Conservation (phyloP, 2,113 vertebrate genomes). For the Tor tambroides region DNA sequence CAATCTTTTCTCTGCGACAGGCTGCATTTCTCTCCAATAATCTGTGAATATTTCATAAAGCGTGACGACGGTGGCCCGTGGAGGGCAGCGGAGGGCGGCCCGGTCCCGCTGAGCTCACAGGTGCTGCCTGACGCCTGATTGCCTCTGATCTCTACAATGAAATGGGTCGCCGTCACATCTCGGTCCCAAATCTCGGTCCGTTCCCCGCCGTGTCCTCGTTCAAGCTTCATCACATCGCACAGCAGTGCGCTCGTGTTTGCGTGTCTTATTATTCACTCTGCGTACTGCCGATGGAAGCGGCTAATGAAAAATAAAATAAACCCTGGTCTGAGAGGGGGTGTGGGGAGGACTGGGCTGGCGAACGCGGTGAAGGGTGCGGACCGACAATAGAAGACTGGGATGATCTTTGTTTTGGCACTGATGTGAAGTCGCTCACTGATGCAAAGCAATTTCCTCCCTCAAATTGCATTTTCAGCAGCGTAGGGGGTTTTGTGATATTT, state of each 20-base stretch:
- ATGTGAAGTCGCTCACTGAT: conserved; percentile 26
- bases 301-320: conserved; percentile 38
- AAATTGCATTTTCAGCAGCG: conserved; percentile 34
- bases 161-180: neutral
- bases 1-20: neutral
- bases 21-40: conserved; percentile 26
- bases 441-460: conserved; percentile 31
- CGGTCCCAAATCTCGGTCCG: neutral
- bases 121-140: conserved; percentile 18
- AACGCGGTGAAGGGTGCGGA: neutral
- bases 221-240: conserved; percentile 8
- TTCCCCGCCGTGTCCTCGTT: neutral
- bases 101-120: conserved; percentile 29
- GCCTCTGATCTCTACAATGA: conserved; percentile 39
- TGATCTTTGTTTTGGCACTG: conserved; percentile 24
- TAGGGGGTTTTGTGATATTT: neutral
- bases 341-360: neutral
- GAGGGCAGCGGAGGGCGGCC: neutral
- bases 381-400: neutral
- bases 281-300: neutral
- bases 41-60: conserved; percentile 32
- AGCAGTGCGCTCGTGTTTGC: neutral
- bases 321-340: conserved; percentile 1
- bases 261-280: conserved; percentile 17
- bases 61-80: neutral